Base-by-base conservation (phyloP, 2,888 invertebrate species). In the Rotaria socialis region DNA sequence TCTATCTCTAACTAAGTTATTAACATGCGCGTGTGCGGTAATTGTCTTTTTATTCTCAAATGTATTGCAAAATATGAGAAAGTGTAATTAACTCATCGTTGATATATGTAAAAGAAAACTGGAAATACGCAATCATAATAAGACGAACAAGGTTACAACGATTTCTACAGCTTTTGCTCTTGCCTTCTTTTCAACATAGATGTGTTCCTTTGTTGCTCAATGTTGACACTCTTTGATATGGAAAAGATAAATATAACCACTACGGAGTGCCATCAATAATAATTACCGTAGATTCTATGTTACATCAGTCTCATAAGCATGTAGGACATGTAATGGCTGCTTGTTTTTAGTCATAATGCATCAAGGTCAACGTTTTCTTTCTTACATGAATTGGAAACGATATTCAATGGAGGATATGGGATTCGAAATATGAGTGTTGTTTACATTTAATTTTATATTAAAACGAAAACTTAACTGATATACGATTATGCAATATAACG, bases 41-140 rank as follows among this genome's bases (percentile, higher is more conserved):
- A 55, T 22, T 22, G 22, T 55, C n/a, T 10, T 58, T 58, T 58
- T 56, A 10, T 58, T 35, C 67, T 35, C 27, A 67, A 67, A 67
- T 67, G 16, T 35, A 67, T 35, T 67, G 35, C 67, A 67, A 67
- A 67, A 35, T 67, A 35, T 67, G 67, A 11, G 11, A 67, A 67
- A 67, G 60, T 67, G 35, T 67, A 67, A 67, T 67, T 67, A 67
- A 35, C 67, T 67, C 35, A n/a, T 67, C 67, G 67, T 35, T 67
- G 35, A 67, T 67, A 67, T 35, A 67, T 67, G n/a, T 35, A 67
- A 14, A 67, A 35, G 35, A 67, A 2, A 67, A 35, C 35, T 67
- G 8, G 5, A 67, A 14, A 27, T 14, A 67, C 67, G 27, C 27
- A 67, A 67, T 67, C 35, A 35, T 67, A 35, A 67, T 14, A 67